These are phyloP conservation scores for Drosophila takahashii DNA, from an alignment of 1,140 invertebrate genomes.

Conservation along the genomic window DNA sequence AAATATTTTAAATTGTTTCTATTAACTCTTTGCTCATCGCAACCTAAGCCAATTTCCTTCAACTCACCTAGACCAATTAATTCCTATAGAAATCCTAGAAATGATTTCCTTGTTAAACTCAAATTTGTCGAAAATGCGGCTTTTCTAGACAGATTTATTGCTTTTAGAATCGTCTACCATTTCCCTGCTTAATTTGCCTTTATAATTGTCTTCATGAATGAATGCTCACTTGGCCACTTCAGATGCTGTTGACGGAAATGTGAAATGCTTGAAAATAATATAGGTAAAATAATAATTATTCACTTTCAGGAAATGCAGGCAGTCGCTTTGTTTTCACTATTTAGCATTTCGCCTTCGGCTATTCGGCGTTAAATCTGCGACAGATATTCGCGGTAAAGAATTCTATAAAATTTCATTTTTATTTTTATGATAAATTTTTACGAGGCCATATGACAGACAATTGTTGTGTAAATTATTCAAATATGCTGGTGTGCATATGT, in stretches of 20 bases:
- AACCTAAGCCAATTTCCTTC: background rate
- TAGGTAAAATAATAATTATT: slow-evolving; percentile 30
- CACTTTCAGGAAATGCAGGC: slow-evolving; percentile 43
- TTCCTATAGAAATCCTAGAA: background rate
- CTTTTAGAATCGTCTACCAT: background rate
- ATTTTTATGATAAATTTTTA: slow-evolving; percentile 27
- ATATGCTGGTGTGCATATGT: background rate
- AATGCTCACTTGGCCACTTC: slow-evolving; percentile 26
- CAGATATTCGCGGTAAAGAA: slow-evolving; percentile 21
- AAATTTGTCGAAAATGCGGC: slow-evolving; percentile 16
- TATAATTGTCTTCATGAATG: slow-evolving; percentile 40
- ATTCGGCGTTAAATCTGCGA: slow-evolving; percentile 59
- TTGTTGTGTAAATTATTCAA: slow-evolving; percentile 42
- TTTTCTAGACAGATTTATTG: slow-evolving; percentile 25
- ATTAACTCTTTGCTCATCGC: background rate
- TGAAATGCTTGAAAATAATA: slow-evolving; percentile 28
- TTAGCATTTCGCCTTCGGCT: slow-evolving; percentile 16
- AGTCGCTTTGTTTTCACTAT: slow-evolving; percentile 26
- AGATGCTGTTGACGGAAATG: slow-evolving; percentile 40
- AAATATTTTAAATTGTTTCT: slow-evolving; percentile 1
- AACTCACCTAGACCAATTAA: slow-evolving; percentile 3
- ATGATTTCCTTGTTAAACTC: slow-evolving; percentile 10
- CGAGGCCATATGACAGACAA: slow-evolving; percentile 35
- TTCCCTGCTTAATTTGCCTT: slow-evolving; percentile 23
- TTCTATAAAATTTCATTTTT: slow-evolving; percentile 17